Evolutionary conservation across 2,888 invertebrate genomes (phyloP).

Genomic region (Parasteatoda lunata): DNA sequence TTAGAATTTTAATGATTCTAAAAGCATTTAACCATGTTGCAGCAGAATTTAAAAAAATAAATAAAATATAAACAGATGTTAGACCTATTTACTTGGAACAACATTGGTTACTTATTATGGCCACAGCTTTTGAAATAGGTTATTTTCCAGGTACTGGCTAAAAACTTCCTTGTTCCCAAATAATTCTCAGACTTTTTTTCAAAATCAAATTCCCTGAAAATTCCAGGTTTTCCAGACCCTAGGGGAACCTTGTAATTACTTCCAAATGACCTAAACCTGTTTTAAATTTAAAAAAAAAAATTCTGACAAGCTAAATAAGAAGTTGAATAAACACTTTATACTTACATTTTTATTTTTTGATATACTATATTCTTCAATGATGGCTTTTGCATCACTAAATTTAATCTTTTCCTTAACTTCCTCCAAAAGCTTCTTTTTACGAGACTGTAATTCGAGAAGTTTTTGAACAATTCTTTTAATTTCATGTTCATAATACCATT

Average conservation of each 20-base stretch:
- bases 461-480: constrained; percentile 19
- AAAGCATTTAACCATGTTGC: too few species aligned
- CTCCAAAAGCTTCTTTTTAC: constrained; percentile 28
- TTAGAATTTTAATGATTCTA: too few species aligned
- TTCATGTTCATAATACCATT: constrained; percentile 49
- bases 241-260: background rate
- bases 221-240: background rate
- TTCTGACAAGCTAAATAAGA: background rate
- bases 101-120: too few species aligned
- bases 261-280: background rate
- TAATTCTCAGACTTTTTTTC: background rate
- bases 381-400: constrained; percentile 46
- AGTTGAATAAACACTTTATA: background rate
- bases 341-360: constrained; percentile 12
- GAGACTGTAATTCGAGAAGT: constrained; percentile 14
- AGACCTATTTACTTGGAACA: too few species aligned
- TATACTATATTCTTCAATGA: constrained; percentile 45
- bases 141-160: too few species aligned
- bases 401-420: constrained; percentile 46
- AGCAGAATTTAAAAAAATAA: too few species aligned
- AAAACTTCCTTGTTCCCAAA: background rate
- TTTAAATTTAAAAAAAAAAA: background rate
- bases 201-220: background rate
- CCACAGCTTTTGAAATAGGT: too few species aligned
- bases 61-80: too few species aligned